phyloP scores from a whole-genome alignment of 2,113 vertebrate genomes.

The Dicentrarchus labrax region DNA sequence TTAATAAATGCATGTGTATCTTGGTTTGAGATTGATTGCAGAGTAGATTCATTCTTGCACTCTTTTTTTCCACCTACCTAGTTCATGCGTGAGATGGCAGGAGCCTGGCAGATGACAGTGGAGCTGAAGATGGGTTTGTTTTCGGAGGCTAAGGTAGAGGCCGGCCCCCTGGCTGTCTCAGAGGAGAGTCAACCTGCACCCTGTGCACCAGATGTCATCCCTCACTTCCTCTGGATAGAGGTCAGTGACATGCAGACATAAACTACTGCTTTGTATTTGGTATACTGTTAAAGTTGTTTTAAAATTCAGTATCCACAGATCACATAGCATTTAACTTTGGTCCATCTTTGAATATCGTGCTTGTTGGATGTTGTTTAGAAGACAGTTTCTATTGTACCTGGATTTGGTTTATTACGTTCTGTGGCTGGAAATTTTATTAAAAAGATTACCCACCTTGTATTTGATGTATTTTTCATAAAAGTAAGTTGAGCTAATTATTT shows the following conservation, averaged over 20 bases:
- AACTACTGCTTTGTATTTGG: not conserved
- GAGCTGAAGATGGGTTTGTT: constrained; percentile 95
- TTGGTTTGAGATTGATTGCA: not conserved
- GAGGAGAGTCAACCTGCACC: constrained; percentile 94
- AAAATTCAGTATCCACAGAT: not conserved
- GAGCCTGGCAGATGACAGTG: constrained; percentile 98
- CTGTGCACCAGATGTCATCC: constrained; percentile 92
- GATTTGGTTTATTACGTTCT: not conserved
- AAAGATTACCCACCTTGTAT: too few species aligned
- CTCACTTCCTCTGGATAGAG: constrained; percentile 97
- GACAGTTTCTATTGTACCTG: too few species aligned
- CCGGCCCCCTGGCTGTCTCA: constrained; percentile 94
- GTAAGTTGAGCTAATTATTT: not conserved
- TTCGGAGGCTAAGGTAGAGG: constrained; percentile 89
- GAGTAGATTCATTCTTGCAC: not conserved
- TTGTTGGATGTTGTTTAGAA: too few species aligned
- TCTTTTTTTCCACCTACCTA: constrained; percentile 56
- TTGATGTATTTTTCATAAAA: not conserved
- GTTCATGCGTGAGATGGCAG: constrained; percentile 99
- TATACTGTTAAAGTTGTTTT: not conserved
- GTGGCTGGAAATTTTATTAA: too few species aligned
- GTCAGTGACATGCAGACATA: constrained; percentile 75
- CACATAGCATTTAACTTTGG: not conserved
- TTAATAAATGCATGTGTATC: not conserved
- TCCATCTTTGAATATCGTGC: not conserved